phyloP scores from a whole-genome alignment of 1,140 invertebrate genomes.

The Scaptomyza hsui region DNA sequence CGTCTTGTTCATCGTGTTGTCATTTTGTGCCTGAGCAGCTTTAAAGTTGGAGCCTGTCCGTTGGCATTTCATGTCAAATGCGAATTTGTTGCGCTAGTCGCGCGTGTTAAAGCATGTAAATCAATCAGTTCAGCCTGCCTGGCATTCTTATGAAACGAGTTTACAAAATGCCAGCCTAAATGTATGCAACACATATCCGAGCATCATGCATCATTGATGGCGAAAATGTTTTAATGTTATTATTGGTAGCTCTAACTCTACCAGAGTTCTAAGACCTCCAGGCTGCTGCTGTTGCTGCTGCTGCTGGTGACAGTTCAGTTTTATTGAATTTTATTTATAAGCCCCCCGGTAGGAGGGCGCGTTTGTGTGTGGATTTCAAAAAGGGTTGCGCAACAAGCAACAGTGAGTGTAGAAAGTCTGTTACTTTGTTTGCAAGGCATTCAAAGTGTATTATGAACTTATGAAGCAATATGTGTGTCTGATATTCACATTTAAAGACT shows the following conservation, averaged over 20 bases:
- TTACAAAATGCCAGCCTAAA: slow-evolving; percentile 53
- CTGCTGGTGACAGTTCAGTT: slow-evolving; percentile 75
- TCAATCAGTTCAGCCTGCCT: slow-evolving; percentile 69
- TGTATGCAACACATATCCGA: slow-evolving; percentile 42
- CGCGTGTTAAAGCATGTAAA: slow-evolving; percentile 73
- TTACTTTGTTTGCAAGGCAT: slow-evolving; percentile 23
- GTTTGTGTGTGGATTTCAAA: not conserved
- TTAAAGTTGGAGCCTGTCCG: slow-evolving; percentile 48
- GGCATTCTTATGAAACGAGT: slow-evolving; percentile 28
- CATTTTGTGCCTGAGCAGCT: slow-evolving; percentile 42
- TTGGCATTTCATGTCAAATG: slow-evolving; percentile 60
- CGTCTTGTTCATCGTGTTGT: not conserved
- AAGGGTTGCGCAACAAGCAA: slow-evolving; percentile 64
- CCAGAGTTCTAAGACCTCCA: slow-evolving; percentile 3
- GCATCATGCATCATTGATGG: slow-evolving; percentile 74
- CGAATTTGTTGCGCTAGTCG: slow-evolving; percentile 47
- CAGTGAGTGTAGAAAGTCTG: slow-evolving; percentile 24
- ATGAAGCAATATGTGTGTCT: not conserved
- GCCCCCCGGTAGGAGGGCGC: slow-evolving; percentile 26
- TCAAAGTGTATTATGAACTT: slow-evolving; percentile 38
- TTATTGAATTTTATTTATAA: slow-evolving; percentile 70
- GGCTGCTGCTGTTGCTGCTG: slow-evolving; percentile 12
- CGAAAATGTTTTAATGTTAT: slow-evolving; percentile 81
- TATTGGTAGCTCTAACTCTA: slow-evolving; percentile 46
- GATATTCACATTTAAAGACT: not conserved